These are phyloP conservation scores for Heliangelus exortis DNA, from an alignment of 2,797 vertebrate species.

Conservation along the genomic window DNA sequence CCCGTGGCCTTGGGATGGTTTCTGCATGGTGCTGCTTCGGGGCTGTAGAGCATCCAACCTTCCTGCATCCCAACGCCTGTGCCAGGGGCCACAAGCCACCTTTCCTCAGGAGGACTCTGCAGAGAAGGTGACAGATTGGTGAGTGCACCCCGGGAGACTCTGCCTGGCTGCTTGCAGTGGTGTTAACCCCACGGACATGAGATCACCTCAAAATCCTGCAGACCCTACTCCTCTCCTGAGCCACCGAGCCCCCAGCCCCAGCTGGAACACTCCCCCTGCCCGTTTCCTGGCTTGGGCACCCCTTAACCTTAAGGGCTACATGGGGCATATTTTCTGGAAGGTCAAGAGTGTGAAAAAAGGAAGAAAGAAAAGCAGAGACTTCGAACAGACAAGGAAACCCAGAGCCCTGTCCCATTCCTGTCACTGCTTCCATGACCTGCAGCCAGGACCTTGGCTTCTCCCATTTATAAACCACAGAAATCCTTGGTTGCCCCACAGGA, in stretches of 20 bases:
- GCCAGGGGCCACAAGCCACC: not conserved
- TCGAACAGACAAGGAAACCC: not conserved
- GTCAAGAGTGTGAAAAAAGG: not conserved
- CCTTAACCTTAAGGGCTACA: not conserved
- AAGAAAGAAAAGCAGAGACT: not conserved
- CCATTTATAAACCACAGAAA: not conserved
- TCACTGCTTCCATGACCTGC: not conserved
- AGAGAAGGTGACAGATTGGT: not conserved
- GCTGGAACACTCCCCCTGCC: not conserved
- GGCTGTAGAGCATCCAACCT: not conserved
- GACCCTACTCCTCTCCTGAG: not conserved
- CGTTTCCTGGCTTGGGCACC: not conserved
- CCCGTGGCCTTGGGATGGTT: not conserved
- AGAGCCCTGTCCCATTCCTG: not conserved
- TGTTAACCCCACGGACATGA: accelerated
- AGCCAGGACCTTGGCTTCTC: not conserved
- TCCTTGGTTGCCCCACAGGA: not conserved
- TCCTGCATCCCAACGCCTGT: accelerated
- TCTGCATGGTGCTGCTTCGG: conserved; percentile 21
- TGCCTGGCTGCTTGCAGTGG: not conserved
- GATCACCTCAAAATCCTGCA: not conserved
- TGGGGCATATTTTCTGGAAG: not conserved
- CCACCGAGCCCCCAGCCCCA: not conserved
- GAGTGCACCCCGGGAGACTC: not conserved
- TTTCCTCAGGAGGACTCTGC: not conserved